phyloP scores from a whole-genome alignment of 2,113 vertebrate genomes.

The Montifringilla adamsi region DNA sequence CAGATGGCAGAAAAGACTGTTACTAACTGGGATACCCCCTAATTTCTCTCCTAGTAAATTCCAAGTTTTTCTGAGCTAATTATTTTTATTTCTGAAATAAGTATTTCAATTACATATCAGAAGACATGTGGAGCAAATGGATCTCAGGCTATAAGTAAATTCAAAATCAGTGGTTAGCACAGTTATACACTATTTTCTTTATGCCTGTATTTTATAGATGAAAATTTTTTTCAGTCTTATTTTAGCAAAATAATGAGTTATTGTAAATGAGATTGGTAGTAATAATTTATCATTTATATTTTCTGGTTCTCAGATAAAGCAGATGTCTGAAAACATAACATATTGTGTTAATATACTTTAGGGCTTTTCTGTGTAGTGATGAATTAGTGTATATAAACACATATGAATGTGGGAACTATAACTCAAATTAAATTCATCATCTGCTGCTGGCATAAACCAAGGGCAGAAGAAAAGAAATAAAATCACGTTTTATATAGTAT shows the following conservation, averaged over 20 bases:
- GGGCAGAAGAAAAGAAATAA: background rate
- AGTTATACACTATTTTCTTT: background rate
- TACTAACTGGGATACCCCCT: background rate
- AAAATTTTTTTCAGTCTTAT: background rate
- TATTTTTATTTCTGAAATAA: background rate
- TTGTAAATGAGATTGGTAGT: background rate
- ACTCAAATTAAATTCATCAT: background rate
- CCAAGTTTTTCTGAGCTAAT: background rate
- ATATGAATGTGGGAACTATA: background rate
- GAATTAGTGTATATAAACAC: background rate
- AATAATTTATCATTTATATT: background rate
- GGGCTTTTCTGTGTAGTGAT: background rate
- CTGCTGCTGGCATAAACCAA: slow-evolving; percentile 13
- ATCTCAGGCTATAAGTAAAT: background rate
- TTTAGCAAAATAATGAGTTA: background rate
- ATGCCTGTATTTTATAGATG: background rate
- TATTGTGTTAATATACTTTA: background rate
- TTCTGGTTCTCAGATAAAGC: background rate
- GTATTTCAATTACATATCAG: background rate
- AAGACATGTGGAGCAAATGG: background rate
- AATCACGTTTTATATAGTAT: background rate
- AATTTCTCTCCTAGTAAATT: background rate
- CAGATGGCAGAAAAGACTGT: background rate
- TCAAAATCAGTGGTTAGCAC: background rate
- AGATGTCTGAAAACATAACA: background rate